Conservation (phyloP, 2,888 invertebrate genomes). For the Oxystoma pomonae region DNA sequence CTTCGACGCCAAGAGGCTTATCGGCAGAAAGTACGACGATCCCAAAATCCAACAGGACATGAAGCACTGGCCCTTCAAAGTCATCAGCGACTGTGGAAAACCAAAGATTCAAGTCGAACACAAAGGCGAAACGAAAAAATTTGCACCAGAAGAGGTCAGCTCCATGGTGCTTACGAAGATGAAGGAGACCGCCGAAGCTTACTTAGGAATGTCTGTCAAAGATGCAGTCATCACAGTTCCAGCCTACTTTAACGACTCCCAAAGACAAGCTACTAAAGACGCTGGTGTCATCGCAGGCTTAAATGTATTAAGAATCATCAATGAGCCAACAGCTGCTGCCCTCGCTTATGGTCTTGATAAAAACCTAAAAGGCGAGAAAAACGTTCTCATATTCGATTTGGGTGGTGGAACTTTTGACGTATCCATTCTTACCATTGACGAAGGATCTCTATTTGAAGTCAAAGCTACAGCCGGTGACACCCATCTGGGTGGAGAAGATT, state of each 20-base stretch:
- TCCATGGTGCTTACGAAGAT: slow-evolving; percentile 59
- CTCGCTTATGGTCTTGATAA: slow-evolving; percentile 35
- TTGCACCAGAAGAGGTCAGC: slow-evolving; percentile 67
- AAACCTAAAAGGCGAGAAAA: slow-evolving; percentile 32
- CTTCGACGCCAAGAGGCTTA: slow-evolving; percentile 68
- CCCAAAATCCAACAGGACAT: slow-evolving; percentile 72
- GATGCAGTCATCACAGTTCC: slow-evolving; percentile 47
- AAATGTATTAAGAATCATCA: slow-evolving; percentile 78
- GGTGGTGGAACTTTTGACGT: slow-evolving; percentile 74
- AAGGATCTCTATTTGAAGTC: slow-evolving; percentile 81
- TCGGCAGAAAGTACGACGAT: slow-evolving; percentile 76
- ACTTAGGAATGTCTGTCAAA: slow-evolving; percentile 55
- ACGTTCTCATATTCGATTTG: slow-evolving; percentile 64
- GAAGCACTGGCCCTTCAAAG: slow-evolving; percentile 81
- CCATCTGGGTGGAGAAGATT: slow-evolving; percentile 75
- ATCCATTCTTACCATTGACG: slow-evolving; percentile 77
- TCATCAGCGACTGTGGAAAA: slow-evolving; percentile 60
- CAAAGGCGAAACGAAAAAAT: slow-evolving; percentile 60
- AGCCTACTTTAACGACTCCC: slow-evolving; percentile 57
- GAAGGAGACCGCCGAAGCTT: slow-evolving; percentile 37
- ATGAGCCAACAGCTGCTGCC: slow-evolving; percentile 57
- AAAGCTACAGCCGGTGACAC: slow-evolving; percentile 82
- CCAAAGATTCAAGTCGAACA: slow-evolving; percentile 66
- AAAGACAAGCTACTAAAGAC: slow-evolving; percentile 76
- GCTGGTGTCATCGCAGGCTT: slow-evolving; percentile 62